Base-by-base conservation (phyloP, 1,140 invertebrate genomes). In the Neotoxoptera formosana region DNA sequence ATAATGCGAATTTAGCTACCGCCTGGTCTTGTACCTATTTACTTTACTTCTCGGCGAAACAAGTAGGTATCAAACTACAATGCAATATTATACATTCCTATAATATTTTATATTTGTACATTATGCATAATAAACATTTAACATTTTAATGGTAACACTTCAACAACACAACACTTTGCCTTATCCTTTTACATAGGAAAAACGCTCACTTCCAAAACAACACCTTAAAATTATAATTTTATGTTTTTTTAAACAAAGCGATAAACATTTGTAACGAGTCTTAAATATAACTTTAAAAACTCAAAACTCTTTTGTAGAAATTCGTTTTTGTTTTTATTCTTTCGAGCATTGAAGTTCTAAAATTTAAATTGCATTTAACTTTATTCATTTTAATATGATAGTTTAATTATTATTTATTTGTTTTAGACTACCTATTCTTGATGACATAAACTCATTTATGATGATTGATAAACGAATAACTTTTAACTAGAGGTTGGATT, bases 251-350 rank as follows among this genome's bases (percentile, higher is more conserved):
- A 76, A 76, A 76, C 60, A n/a, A 76, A 76, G 60, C 17, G 6
- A 17, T 76, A 76, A 76, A n/a, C 30, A n/a, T 76, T 76, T 1
- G n/a, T 17, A 23, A 76, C 30, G 60, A n/a, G n/a, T 76, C n/a
- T 76, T 76, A 67, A 67, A 76, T 76, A 76, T n/a, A 76, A 76
- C n/a, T 76, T 76, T 34, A n/a, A 76, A 60, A 76, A 76, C 60
- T 34, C 14, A n/a, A 76, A 76, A 76, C 60, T n/a, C 60, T n/a
- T 67, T 67, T n/a, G 60, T 30, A n/a, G 11, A 67, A 11, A 67
- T 67, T 67, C 0, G 9, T 47, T 67, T n/a, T 67, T 67, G 9
- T 67, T n/a, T n/a, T n/a, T 67, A 67, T 67, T 67, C 30, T 67
- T 67, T n/a, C 11, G 14, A n/a, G 11, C 30, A 67, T 67, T 67